These are phyloP conservation scores for Regulus satrapa DNA, from an alignment of 2,113 vertebrate genomes.

Conservation along the genomic window DNA sequence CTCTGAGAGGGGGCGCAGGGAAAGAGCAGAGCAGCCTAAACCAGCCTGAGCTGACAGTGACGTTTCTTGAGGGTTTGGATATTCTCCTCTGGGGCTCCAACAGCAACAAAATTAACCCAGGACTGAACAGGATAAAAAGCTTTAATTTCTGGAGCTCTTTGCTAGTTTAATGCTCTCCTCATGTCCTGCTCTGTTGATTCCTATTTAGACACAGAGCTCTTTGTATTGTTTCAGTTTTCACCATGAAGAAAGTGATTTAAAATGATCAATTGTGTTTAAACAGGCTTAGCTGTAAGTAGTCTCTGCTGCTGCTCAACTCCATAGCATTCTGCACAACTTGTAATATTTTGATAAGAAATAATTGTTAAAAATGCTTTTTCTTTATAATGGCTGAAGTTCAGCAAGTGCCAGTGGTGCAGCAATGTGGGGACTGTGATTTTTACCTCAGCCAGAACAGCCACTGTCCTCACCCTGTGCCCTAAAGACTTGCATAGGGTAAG, in stretches of 20 bases:
- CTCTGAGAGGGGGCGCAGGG: neutral
- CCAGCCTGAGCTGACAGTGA: neutral
- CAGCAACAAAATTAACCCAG: neutral
- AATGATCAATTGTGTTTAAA: neutral
- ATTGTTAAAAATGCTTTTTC: neutral
- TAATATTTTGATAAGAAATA: neutral
- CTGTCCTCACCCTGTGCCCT: neutral
- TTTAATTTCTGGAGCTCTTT: neutral
- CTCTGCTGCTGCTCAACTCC: neutral
- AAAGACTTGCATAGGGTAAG: fast-evolving
- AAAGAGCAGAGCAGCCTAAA: neutral
- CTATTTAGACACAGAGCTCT: neutral
- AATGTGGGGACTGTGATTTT: neutral
- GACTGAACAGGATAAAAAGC: neutral
- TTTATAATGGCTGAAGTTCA: neutral
- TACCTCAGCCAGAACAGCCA: neutral
- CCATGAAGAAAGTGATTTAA: neutral
- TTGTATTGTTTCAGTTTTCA: neutral
- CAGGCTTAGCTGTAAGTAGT: neutral
- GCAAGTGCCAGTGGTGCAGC: neutral
- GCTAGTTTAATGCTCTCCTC: neutral
- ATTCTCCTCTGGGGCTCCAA: neutral
- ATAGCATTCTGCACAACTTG: neutral
- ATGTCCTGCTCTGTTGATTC: neutral
- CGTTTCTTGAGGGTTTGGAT: neutral